Evolutionary conservation across 2,113 vertebrate genomes (phyloP), one percentile per base, ranked within the genome.

Genomic region (Heterotilapia buettikoferi): DNA sequence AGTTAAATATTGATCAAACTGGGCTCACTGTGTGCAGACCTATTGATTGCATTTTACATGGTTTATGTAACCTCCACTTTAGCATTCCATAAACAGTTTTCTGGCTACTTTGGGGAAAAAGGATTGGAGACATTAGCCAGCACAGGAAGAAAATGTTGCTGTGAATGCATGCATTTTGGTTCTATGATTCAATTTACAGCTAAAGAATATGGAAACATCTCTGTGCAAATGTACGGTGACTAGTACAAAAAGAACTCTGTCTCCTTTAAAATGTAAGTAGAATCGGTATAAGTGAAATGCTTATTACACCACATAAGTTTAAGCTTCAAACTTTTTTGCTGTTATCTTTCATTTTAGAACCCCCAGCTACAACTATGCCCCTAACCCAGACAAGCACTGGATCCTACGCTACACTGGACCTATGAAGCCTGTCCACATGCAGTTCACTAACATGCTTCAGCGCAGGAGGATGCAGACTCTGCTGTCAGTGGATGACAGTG

Each of bases 401-500:
- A 99, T 99, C 95, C 97, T 99, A 92, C 97, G 98, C 63, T 99
- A 99, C 95, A 99, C 98, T 0, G 98, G 98, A 10, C 96, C 98
- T n/a, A 99, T 99, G 98, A 99, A 98, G 88, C 98, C 98, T 2
- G 98, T 99, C 91, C 98, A 99, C 96, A 99, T 99, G 98, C 97
- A 99, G 85, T 99, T 99, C 96, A 99, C 98, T 19, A 99, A 99
- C 95, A 97, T 99, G 97, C 95, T 99, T 1, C 98, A 99, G 96
- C 97, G 98, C 82, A 97, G 98, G 87, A 97, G 98, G 73, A 97
- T 99, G 88, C 98, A 99, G 90, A 99, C 98, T 0, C 97, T 99
- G 83, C 96, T 99, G 95, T 99, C 98, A 6, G 98, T 99, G 92
- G 98, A 99, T 14, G 98, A 98, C 95, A 98, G 98, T 9, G 96